Evolutionary conservation across 2,113 vertebrate genomes (phyloP).

Genomic region (Silurus glanis): DNA sequence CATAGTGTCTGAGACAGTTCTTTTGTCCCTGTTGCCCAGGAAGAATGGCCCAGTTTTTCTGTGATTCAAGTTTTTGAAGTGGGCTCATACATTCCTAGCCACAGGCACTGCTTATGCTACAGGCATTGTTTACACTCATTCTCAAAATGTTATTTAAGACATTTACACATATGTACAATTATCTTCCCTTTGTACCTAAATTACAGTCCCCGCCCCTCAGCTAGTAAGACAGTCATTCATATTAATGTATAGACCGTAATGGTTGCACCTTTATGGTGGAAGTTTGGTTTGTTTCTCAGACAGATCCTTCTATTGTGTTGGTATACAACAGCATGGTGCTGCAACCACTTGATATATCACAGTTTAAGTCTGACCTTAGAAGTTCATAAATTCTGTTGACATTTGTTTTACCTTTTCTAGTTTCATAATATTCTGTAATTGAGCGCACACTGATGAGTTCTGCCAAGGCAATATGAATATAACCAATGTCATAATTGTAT

Average conservation of each 20-base stretch:
- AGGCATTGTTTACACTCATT: no score
- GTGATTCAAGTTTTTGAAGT: neutral
- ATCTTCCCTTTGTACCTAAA: neutral
- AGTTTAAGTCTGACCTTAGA: no score
- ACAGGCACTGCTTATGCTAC: neutral
- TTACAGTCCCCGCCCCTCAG: neutral
- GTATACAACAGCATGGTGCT: no score
- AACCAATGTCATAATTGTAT: no score
- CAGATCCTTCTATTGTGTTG: neutral
- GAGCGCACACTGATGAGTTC: no score
- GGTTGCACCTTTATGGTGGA: neutral
- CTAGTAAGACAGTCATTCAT: neutral
- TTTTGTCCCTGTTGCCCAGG: neutral
- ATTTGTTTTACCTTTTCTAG: no score
- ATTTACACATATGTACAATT: neutral
- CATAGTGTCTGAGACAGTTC: neutral
- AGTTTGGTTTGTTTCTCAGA: neutral
- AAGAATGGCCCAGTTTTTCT: neutral
- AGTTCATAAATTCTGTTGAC: no score
- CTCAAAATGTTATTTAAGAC: neutral
- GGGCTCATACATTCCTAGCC: neutral
- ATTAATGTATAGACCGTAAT: neutral
- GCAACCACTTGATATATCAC: no score
- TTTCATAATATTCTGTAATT: no score
- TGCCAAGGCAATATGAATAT: no score